Conservation (phyloP, 2,113 vertebrate genomes). For the Prochilodus magdalenae region DNA sequence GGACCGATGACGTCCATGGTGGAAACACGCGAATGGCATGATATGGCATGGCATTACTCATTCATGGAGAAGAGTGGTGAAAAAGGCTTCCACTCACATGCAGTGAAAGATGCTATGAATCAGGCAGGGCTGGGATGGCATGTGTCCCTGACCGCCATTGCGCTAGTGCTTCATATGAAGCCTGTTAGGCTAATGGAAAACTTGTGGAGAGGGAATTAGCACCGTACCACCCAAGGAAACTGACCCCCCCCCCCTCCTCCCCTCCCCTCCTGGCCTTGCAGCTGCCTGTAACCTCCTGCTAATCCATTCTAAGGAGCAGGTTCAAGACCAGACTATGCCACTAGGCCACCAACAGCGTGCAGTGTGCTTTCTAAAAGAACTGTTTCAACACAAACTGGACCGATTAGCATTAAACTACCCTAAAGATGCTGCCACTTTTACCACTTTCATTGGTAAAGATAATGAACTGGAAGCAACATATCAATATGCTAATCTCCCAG, state of each 20-base stretch:
- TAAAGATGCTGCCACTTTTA: conserved; percentile 6
- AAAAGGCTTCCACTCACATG: conserved; percentile 20
- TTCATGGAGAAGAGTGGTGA: conserved; percentile 19
- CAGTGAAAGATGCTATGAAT: conserved; percentile 53
- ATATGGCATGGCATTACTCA: conserved; percentile 34
- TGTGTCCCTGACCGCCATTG: conserved; percentile 67
- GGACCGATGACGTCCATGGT: conserved; percentile 17
- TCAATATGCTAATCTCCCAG: no score
- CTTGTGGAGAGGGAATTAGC: conserved; percentile 71
- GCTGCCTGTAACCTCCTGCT: conserved; percentile 74
- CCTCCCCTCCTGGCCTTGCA: conserved; percentile 64
- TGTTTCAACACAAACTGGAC: conserved; percentile 24
- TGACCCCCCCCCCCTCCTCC: conserved; percentile 58
- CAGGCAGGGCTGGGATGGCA: conserved; percentile 51
- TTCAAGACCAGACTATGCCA: conserved; percentile 75
- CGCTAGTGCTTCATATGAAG: conserved; percentile 68
- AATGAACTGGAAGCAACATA: no score
- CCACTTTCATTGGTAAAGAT: conserved; percentile 22
- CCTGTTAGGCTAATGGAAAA: conserved; percentile 78
- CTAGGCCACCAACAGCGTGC: conserved; percentile 72
- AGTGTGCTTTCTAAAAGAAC: conserved; percentile 4
- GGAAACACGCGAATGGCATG: conserved; percentile 30
- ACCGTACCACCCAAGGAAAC: conserved; percentile 73
- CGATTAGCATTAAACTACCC: conserved; percentile 22
- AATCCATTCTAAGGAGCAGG: conserved; percentile 74